A percentile compares a stretch with the other conserved stretches of the same genome.
phyloP scores from a whole-genome alignment of 2,797 vertebrate genomes.

The Alfaro cultratus region DNA sequence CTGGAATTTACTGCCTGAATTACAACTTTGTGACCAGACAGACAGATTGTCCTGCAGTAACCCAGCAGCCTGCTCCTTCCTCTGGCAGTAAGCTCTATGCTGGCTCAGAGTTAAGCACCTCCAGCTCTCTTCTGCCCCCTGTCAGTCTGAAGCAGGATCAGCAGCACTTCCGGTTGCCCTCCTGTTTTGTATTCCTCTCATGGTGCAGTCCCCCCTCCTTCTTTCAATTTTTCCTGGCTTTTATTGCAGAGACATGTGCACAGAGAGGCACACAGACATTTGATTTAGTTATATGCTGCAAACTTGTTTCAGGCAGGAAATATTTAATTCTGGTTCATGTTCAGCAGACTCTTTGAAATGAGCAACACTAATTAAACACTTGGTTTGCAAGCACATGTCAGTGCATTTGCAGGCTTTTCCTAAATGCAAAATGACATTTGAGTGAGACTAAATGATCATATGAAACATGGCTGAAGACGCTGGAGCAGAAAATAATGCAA shows the following conservation, averaged over 20 bases:
- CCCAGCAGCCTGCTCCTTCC: slow-evolving; percentile 35
- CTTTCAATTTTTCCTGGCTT: slow-evolving; percentile 25
- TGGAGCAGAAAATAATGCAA: background rate
- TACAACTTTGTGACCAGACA: slow-evolving; percentile 40
- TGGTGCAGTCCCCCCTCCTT: slow-evolving; percentile 61
- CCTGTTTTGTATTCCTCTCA: slow-evolving; percentile 52
- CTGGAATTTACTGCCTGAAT: slow-evolving; percentile 23
- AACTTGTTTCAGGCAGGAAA: slow-evolving; percentile 7
- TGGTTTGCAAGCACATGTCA: background rate
- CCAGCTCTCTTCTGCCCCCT: slow-evolving; percentile 71
- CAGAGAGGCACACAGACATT: slow-evolving; percentile 21
- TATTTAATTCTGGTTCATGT: slow-evolving; percentile 3
- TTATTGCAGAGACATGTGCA: slow-evolving; percentile 40
- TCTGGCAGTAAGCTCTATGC: background rate
- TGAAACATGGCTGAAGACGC: background rate
- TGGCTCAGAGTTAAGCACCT: slow-evolving; percentile 22
- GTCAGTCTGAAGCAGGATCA: slow-evolving; percentile 42
- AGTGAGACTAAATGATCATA: background rate
- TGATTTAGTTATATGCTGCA: slow-evolving; percentile 12
- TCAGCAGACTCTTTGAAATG: background rate
- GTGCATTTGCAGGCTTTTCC: background rate
- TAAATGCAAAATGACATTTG: background rate
- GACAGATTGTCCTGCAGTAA: slow-evolving; percentile 49
- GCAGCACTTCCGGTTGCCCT: slow-evolving; percentile 75
- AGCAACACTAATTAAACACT: background rate